Evolutionary conservation across 2,888 invertebrate species (phyloP).

Genomic region (Laspeyria flexula): DNA sequence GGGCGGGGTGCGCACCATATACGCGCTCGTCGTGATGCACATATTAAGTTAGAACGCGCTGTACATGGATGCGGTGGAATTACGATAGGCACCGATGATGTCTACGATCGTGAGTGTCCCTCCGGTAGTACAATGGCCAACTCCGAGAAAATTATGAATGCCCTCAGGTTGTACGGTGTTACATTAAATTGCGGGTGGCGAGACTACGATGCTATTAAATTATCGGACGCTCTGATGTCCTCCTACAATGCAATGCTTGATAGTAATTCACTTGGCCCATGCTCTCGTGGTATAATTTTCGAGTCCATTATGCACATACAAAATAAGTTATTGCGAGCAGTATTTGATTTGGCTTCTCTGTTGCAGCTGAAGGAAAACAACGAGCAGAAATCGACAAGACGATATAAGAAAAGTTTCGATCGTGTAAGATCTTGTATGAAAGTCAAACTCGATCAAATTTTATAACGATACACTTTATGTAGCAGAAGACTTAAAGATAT

Average conservation of each 20-base stretch:
- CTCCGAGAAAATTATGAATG: conserved; percentile 67
- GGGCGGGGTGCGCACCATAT: conserved; percentile 79
- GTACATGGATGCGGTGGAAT: conserved; percentile 76
- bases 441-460: too few species aligned
- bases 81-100: conserved; percentile 76
- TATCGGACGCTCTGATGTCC: conserved; percentile 61
- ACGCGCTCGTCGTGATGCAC: conserved; percentile 83
- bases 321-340: conserved; percentile 13
- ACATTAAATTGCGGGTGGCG: conserved; percentile 73
- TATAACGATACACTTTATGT: too few species aligned
- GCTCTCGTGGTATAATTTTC: conserved; percentile 38
- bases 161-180: conserved; percentile 61
- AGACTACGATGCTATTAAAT: conserved; percentile 60
- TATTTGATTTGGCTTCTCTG: conserved; percentile 23
- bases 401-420: too few species aligned
- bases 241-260: conserved; percentile 45
- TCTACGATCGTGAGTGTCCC: conserved; percentile 75
- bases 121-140: conserved; percentile 64
- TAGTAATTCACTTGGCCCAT: conserved; percentile 54
- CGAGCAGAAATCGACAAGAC: too few species aligned
- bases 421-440: too few species aligned
- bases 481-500: too few species aligned
- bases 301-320: conserved; percentile 37
- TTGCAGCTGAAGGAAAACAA: neutral
- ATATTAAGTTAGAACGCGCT: conserved; percentile 82